These are phyloP conservation scores for Archips xylosteana DNA, from an alignment of 2,888 invertebrate genomes.

Conservation along the genomic window DNA sequence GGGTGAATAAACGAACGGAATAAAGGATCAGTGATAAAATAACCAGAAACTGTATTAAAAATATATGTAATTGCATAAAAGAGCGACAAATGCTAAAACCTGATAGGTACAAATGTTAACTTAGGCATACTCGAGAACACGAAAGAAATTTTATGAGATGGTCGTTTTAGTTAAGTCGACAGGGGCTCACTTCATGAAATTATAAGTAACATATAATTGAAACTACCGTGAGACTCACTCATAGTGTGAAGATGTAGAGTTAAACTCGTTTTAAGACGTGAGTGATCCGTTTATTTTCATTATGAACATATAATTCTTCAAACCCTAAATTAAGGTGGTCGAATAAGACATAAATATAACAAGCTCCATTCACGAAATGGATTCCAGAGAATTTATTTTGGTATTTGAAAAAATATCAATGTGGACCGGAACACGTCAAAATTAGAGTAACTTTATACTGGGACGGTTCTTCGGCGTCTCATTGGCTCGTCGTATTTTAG, in stretches of 20 bases:
- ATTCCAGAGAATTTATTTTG: slow-evolving; percentile 15
- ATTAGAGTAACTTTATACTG: slow-evolving; percentile 48
- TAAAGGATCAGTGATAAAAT: not conserved
- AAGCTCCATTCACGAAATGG: not conserved
- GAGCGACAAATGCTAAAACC: too few relatives aligned
- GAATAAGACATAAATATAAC: not conserved
- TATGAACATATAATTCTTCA: not conserved
- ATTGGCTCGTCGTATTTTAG: slow-evolving; percentile 67
- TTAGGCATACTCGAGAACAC: too few relatives aligned
- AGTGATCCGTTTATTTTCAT: too few relatives aligned
- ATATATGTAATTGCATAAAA: too few relatives aligned
- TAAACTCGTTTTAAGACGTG: too few relatives aligned
- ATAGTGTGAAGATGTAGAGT: too few relatives aligned
- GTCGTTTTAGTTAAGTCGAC: not conserved
- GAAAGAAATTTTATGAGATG: too few relatives aligned
- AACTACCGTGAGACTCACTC: too few relatives aligned
- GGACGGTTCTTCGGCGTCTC: slow-evolving; percentile 44
- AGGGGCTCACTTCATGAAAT: not conserved
- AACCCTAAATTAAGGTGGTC: not conserved
- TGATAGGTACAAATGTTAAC: too few relatives aligned
- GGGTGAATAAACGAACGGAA: not conserved
- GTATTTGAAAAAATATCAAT: slow-evolving; percentile 31
- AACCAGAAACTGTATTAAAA: too few relatives aligned
- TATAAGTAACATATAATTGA: not conserved
- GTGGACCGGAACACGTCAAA: slow-evolving; percentile 49